A percentile compares a stretch with the other conserved stretches of the same genome.
These are phyloP conservation scores for Paramuricea clavata DNA, from an alignment of 92 coral and sea anemone genomes.

Conservation along the genomic window DNA sequence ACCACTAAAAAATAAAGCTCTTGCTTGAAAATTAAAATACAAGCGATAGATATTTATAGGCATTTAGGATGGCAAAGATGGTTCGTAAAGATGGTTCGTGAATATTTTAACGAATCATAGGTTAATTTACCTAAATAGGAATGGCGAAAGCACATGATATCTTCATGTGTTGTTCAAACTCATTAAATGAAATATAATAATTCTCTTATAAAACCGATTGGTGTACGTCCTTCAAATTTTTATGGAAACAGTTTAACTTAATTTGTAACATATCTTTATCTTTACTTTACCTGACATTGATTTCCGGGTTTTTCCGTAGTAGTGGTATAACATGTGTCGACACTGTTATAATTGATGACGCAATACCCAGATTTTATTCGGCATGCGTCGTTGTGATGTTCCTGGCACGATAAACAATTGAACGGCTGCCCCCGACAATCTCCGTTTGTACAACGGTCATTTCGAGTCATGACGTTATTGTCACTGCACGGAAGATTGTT, in stretches of 20 bases:
- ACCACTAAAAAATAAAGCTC: background rate
- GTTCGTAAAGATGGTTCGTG: too few species aligned
- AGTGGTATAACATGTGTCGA: slow-evolving; percentile 70
- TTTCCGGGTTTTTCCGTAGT: slow-evolving; percentile 76
- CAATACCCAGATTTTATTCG: slow-evolving; percentile 77
- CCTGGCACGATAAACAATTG: slow-evolving; percentile 73
- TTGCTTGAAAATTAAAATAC: too few species aligned
- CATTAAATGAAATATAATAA: too few species aligned
- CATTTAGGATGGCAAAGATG: too few species aligned
- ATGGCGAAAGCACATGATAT: too few species aligned
- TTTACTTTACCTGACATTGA: slow-evolving; percentile 83
- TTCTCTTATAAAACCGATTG: too few species aligned
- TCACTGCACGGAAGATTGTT: slow-evolving; percentile 77
- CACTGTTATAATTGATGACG: slow-evolving; percentile 61
- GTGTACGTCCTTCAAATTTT: background rate
- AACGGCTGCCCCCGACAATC: slow-evolving; percentile 66
- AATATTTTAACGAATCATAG: too few species aligned
- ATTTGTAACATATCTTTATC: too few species aligned
- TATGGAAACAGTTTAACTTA: slow-evolving; percentile 68
- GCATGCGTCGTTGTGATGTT: slow-evolving; percentile 81
- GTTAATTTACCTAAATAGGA: too few species aligned
- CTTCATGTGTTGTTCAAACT: too few species aligned
- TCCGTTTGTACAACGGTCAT: slow-evolving; percentile 81
- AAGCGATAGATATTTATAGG: too few species aligned
- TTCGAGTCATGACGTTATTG: slow-evolving; percentile 56